These are phyloP conservation scores for Drosophila prosaltans DNA, from an alignment of 1,140 invertebrate species.

Conservation along the genomic window DNA sequence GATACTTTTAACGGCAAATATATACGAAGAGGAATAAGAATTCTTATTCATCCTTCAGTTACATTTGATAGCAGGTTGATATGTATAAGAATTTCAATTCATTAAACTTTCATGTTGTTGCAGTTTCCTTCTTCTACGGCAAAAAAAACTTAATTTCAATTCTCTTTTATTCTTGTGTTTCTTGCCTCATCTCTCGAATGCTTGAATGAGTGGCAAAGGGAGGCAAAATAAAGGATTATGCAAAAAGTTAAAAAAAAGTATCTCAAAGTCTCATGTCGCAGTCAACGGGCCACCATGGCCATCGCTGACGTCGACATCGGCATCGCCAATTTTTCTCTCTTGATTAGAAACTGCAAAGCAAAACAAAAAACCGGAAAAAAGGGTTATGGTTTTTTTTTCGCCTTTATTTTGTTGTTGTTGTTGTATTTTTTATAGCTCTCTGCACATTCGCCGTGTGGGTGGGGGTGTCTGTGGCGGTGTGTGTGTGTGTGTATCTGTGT, in stretches of 20 bases:
- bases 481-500: constrained; percentile 38
- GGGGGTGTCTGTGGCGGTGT: not conserved
- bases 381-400: constrained; percentile 39
- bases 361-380: constrained; percentile 80
- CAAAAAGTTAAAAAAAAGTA: constrained; percentile 55
- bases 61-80: no score
- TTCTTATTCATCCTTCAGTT: no score
- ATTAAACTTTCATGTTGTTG: not conserved
- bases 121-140: no score
- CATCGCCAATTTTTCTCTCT: constrained; percentile 55
- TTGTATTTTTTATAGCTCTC: constrained; percentile 68
- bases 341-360: constrained; percentile 80
- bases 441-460: constrained; percentile 57
- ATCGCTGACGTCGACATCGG: not conserved
- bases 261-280: constrained; percentile 26
- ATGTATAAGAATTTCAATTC: not conserved
- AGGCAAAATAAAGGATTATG: constrained; percentile 9
- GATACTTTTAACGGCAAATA: no score
- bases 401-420: not conserved
- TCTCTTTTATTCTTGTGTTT: constrained; percentile 13
- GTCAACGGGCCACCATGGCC: constrained; percentile 1
- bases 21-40: no score
- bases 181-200: no score
- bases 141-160: constrained; percentile 18
- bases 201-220: not conserved